phyloP scores from a whole-genome alignment of 1,140 invertebrate species.

The Lamellibrachia luymesi region DNA sequence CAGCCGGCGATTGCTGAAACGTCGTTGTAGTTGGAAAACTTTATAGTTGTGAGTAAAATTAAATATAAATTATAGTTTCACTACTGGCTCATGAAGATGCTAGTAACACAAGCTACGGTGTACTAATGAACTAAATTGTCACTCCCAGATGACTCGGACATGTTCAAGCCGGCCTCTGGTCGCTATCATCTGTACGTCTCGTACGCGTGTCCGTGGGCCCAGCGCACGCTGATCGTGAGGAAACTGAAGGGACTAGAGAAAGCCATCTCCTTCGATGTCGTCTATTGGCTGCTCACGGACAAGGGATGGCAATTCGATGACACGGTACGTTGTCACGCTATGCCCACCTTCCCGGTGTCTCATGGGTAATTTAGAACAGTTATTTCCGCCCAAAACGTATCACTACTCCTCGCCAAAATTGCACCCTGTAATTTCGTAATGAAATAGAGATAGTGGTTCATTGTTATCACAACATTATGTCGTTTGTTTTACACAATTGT shows the following conservation, averaged over 20 bases:
- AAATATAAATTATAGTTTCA: no score
- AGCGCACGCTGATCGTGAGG: slow-evolving; percentile 45
- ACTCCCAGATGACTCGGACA: slow-evolving; percentile 40
- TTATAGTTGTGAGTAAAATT: no score
- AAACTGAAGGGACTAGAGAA: slow-evolving; percentile 48
- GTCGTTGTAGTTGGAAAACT: no score
- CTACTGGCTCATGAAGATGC: not conserved
- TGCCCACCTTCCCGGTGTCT: not conserved
- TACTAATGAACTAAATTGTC: not conserved
- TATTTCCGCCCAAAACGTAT: not conserved
- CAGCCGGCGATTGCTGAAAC: no score
- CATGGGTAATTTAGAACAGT: not conserved
- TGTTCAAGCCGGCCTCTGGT: slow-evolving; percentile 42
- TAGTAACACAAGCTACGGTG: not conserved
- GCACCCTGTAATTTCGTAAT: not conserved
- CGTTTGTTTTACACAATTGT: no score
- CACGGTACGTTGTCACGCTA: slow-evolving; percentile 26
- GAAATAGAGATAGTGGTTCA: no score
- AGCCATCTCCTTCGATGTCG: slow-evolving; percentile 41
- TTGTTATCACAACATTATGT: no score
- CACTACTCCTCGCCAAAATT: not conserved
- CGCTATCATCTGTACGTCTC: slow-evolving; percentile 52
- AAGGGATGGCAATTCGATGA: slow-evolving; percentile 39
- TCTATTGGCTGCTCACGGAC: slow-evolving; percentile 34
- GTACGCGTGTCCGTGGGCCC: slow-evolving; percentile 51